phyloP scores from a whole-genome alignment of 92 coral and sea anemone genomes.

The Pocillopora meandrina region DNA sequence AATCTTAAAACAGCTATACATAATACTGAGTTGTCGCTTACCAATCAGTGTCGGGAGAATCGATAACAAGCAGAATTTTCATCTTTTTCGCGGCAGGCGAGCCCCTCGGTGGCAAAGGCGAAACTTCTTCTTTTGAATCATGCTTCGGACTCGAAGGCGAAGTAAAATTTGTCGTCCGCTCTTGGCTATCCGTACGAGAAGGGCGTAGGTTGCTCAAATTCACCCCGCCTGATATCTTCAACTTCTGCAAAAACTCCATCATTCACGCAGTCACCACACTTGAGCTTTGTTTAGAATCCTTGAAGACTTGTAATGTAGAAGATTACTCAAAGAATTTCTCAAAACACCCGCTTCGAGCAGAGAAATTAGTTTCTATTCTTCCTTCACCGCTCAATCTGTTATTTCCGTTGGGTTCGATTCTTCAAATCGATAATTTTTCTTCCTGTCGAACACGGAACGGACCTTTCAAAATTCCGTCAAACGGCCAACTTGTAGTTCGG shows the following conservation, averaged over 20 bases:
- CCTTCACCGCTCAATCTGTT: not conserved
- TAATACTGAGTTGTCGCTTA: slow-evolving; percentile 38
- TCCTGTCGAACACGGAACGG: not conserved
- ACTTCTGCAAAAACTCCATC: slow-evolving; percentile 76
- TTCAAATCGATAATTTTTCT: not conserved
- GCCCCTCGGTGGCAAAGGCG: slow-evolving; percentile 43
- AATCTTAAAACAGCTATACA: too few species aligned
- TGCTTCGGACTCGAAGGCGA: not conserved
- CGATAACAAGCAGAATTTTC: slow-evolving; percentile 88
- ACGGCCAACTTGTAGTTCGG: not conserved
- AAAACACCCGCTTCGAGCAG: slow-evolving; percentile 24
- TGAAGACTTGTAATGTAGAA: slow-evolving; percentile 8
- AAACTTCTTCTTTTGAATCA: slow-evolving; percentile 63
- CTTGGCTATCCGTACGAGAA: slow-evolving; percentile 4
- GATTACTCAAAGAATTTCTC: slow-evolving; percentile 5
- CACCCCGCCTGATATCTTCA: slow-evolving; percentile 55
- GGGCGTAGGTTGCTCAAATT: slow-evolving; percentile 43
- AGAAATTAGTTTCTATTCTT: slow-evolving; percentile 3
- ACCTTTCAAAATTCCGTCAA: not conserved
- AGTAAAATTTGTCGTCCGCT: not conserved
- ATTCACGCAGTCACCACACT: slow-evolving; percentile 4
- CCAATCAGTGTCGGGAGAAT: slow-evolving; percentile 95
- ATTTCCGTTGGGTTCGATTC: not conserved
- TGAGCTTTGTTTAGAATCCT: slow-evolving; percentile 19
- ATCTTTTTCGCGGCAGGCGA: slow-evolving; percentile 73